Conservation (phyloP, 35 echinoderm and acorn worm genomes). For the Patiria miniata region DNA sequence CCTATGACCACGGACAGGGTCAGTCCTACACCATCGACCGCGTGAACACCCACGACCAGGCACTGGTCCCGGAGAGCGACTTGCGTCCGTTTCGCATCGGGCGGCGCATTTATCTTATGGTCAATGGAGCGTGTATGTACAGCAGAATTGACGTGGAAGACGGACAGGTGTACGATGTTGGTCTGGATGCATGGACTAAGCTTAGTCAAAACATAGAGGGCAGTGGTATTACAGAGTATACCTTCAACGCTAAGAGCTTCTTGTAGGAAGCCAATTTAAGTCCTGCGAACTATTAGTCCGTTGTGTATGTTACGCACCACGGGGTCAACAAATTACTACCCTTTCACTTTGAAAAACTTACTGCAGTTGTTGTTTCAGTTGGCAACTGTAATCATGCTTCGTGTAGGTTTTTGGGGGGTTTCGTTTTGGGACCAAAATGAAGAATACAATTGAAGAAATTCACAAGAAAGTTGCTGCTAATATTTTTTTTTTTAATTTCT, state of each 20-base stretch:
- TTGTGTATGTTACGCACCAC: too few relatives aligned
- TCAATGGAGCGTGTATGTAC: slow-evolving; percentile 34
- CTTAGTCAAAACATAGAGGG: slow-evolving; percentile 35
- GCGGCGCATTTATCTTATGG: slow-evolving; percentile 18
- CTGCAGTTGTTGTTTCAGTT: too few relatives aligned
- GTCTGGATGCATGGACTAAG: slow-evolving; percentile 41
- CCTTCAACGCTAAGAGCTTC: slow-evolving; percentile 11
- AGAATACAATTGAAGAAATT: too few relatives aligned
- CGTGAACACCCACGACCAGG: slow-evolving; percentile 19
- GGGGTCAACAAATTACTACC: too few relatives aligned
- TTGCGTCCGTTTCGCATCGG: slow-evolving; percentile 40
- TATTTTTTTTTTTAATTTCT: too few relatives aligned
- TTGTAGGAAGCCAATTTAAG: not conserved
- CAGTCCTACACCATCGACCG: not conserved
- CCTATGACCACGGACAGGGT: not conserved
- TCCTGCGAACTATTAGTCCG: too few relatives aligned
- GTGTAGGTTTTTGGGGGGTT: too few relatives aligned
- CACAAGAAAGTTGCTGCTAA: too few relatives aligned
- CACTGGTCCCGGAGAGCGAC: slow-evolving; percentile 34
- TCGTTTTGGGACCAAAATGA: too few relatives aligned
- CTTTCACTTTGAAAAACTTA: too few relatives aligned
- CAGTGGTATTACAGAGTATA: slow-evolving; percentile 37
- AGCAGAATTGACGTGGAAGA: slow-evolving; percentile 5
- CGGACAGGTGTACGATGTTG: slow-evolving; percentile 51
- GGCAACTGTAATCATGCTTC: too few relatives aligned